Conservation (phyloP, 2,113 vertebrate genomes). For the Garra rufa region DNA sequence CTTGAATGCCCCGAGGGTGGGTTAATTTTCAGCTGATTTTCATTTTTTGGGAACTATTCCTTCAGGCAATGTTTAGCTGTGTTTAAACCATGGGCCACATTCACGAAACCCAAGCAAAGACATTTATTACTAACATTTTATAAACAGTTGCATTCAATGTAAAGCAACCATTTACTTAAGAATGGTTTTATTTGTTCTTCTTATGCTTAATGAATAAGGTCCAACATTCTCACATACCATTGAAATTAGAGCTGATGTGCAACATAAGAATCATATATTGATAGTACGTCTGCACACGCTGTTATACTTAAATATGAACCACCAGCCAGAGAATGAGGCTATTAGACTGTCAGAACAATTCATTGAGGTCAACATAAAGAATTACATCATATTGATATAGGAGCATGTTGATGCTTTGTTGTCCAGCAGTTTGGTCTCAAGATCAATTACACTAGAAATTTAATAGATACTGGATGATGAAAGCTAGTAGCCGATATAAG, state of each 20-base stretch:
- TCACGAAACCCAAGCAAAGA: neutral
- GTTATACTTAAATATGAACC: constrained; percentile 44
- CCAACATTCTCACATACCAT: neutral
- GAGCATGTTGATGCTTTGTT: neutral
- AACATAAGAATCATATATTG: neutral
- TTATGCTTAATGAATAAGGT: neutral
- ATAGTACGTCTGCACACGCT: constrained; percentile 22
- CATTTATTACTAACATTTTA: neutral
- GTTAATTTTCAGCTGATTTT: too few relatives aligned
- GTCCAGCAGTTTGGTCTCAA: neutral
- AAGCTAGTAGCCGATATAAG: neutral
- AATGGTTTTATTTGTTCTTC: neutral
- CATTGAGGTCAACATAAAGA: neutral
- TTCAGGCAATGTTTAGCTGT: neutral
- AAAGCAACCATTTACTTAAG: neutral
- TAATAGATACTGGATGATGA: neutral
- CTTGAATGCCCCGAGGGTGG: too few relatives aligned
- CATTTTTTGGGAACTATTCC: too few relatives aligned
- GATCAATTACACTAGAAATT: too few relatives aligned
- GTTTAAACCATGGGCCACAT: neutral
- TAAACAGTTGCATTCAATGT: neutral
- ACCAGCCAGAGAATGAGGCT: neutral
- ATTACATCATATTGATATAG: constrained; percentile 11
- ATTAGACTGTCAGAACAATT: constrained; percentile 47
- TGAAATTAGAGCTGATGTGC: neutral